Evolutionary conservation across 2,113 vertebrate genomes (phyloP).

Genomic region (Bothrops jararaca): DNA sequence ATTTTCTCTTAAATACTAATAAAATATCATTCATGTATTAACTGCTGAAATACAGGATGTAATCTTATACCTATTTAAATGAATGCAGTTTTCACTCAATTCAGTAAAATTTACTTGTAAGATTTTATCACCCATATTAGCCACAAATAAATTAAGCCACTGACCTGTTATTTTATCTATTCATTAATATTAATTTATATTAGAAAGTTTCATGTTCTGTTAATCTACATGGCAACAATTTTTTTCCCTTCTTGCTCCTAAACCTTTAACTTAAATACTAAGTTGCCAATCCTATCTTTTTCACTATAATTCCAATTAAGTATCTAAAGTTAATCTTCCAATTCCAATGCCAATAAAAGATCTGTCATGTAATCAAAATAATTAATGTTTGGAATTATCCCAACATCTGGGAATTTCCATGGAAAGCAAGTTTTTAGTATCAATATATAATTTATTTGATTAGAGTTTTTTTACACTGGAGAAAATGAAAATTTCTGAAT

Average conservation of each 20-base stretch:
- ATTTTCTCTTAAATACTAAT: constrained; percentile 3
- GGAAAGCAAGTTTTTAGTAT: background rate
- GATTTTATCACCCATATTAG: constrained; percentile 25
- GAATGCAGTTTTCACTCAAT: background rate
- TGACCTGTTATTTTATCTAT: constrained; percentile 45
- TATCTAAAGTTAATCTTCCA: background rate
- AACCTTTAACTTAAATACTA: background rate
- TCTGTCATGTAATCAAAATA: background rate
- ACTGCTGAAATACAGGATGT: constrained; percentile 26
- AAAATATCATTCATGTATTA: background rate
- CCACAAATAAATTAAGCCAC: constrained; percentile 16
- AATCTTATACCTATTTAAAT: background rate
- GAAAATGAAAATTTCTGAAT: background rate
- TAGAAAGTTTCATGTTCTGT: background rate
- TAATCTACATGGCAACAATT: background rate
- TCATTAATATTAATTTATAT: background rate
- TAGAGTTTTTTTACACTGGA: background rate
- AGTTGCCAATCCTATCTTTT: background rate
- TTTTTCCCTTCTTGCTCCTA: background rate
- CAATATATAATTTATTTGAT: background rate
- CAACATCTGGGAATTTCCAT: background rate
- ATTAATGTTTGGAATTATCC: background rate
- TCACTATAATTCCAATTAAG: background rate
- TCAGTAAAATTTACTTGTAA: background rate
- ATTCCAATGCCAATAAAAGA: background rate